Evolutionary conservation across 2,888 invertebrate species (phyloP).

Genomic region (Hipparchia sbordonii): DNA sequence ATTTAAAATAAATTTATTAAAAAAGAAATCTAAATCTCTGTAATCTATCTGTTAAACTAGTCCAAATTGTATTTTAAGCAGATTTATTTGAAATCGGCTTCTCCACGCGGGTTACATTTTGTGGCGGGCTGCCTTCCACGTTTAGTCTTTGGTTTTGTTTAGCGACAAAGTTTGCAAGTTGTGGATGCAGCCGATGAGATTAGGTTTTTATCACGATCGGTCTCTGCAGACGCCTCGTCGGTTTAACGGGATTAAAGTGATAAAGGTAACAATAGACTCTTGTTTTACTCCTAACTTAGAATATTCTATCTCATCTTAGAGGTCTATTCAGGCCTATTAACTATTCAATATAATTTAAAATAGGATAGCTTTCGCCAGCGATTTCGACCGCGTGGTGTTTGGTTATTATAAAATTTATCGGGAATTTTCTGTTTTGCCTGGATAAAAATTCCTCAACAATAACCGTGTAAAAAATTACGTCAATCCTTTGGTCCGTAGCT

Average conservation of each 20-base stretch:
- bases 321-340: neutral
- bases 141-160: neutral
- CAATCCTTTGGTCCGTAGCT: no score
- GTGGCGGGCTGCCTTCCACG: neutral
- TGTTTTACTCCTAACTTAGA: neutral
- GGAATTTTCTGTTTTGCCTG: no score
- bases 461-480: no score
- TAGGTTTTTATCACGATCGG: slow-evolving; percentile 27
- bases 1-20: no score
- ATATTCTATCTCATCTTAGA: neutral
- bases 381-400: no score
- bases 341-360: no score
- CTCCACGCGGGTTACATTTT: neutral
- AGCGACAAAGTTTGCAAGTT: neutral
- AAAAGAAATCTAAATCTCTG: no score
- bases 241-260: slow-evolving; percentile 28
- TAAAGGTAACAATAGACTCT: slow-evolving; percentile 15
- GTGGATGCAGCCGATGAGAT: neutral
- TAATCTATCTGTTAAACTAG: no score
- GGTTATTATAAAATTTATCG: no score
- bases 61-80: no score
- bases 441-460: no score
- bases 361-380: no score
- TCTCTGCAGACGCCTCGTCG: slow-evolving; percentile 1
- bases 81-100: neutral